Conservation (phyloP, 2,113 vertebrate species). For the Dicrurus megarhynchus region DNA sequence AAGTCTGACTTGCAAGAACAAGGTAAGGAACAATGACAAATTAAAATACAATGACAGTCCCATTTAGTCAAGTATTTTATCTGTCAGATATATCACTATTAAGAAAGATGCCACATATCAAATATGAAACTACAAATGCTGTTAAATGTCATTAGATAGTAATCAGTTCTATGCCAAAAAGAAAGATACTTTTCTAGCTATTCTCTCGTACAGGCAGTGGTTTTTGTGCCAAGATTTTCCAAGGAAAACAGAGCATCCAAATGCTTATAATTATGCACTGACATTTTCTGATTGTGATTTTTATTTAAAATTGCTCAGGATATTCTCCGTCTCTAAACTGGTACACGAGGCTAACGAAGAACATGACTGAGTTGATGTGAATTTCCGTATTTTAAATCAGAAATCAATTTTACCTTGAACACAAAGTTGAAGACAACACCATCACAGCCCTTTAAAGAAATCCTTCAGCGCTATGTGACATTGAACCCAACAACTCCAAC, state of each 20-base stretch:
- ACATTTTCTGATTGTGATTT: background rate
- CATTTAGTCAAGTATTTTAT: background rate
- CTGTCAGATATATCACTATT: background rate
- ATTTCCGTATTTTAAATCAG: background rate
- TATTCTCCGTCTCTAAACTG: background rate
- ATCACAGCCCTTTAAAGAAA: background rate
- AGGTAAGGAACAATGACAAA: background rate
- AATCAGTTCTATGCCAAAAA: conserved; percentile 6
- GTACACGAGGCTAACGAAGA: background rate
- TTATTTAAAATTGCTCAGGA: background rate
- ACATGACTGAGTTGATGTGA: background rate
- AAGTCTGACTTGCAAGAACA: background rate
- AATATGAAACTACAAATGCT: conserved; percentile 1
- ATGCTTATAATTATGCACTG: background rate
- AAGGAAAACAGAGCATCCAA: conserved; percentile 29
- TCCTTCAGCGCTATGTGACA: accelerated
- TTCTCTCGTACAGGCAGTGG: background rate
- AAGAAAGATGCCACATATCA: background rate
- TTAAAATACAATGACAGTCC: background rate
- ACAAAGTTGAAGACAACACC: background rate
- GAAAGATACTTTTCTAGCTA: background rate
- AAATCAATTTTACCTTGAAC: background rate
- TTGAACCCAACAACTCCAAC: background rate
- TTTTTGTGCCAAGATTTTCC: conserved; percentile 32
- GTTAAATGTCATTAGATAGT: conserved; percentile 35